phyloP scores from a whole-genome alignment of 2,888 invertebrate genomes.

The Latrodectus elegans region DNA sequence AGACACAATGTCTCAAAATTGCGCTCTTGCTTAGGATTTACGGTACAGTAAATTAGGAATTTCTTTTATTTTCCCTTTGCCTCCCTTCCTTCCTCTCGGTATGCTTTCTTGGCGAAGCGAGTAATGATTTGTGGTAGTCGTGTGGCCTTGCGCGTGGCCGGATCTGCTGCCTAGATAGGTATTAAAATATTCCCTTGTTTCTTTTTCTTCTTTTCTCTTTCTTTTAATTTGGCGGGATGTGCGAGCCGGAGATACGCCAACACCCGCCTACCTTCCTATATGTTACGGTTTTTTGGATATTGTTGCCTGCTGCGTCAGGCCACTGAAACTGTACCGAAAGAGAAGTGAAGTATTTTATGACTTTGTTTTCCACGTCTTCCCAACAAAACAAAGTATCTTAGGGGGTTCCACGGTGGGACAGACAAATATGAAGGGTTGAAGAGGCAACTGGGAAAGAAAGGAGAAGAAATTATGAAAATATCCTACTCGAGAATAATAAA shows the following conservation, averaged over 20 bases:
- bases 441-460: no score
- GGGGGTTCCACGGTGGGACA: no score
- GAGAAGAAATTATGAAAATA: no score
- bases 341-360: background rate
- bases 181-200: conserved; percentile 1
- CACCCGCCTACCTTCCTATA: background rate
- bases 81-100: background rate
- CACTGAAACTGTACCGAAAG: background rate
- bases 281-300: background rate
- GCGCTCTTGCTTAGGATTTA: conserved; percentile 37
- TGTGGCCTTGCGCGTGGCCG: conserved; percentile 50
- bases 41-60: conserved; percentile 45
- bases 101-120: conserved; percentile 33
- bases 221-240: conserved; percentile 35
- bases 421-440: no score
- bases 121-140: conserved; percentile 45
- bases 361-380: background rate
- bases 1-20: conserved; percentile 36
- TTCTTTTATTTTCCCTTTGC: conserved; percentile 1
- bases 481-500: no score
- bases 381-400: background rate
- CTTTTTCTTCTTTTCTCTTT: conserved; percentile 22
- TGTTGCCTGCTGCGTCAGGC: background rate
- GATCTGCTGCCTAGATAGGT: conserved; percentile 1
- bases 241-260: conserved; percentile 55